Base-by-base conservation (phyloP, 1,140 invertebrate species). In the Drosophila pandora region DNA sequence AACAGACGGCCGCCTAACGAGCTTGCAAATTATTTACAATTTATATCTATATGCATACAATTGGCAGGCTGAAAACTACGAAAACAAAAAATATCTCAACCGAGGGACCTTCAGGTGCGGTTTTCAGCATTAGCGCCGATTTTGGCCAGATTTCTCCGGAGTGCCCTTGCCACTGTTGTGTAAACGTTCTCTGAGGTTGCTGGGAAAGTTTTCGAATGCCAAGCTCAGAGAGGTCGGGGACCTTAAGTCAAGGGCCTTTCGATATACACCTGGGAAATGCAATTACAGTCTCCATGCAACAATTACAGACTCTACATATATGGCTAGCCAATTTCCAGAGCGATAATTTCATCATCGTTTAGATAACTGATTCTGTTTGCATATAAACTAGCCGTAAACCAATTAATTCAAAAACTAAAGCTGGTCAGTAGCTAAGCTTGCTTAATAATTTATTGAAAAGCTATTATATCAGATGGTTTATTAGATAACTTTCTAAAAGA, bases 11-110 rank as follows among this genome's bases (percentile, higher is more conserved):
- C 28, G 39, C 39, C 17, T 22, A 30, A 68, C 50, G 28, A 55
- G 63, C 63, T 57, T 39, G 65, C 50, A 69, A 69, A 69, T 69
- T 56, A 69, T 57, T 69, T 69, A 69, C 65, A 69, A 69, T 69
- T 69, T 69, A 69, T 69, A 69, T 5, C 5, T 28, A 28, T 69
- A 69, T 69, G 50, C 65, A 69, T 28, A 47, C 62, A 63, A 63
- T 65, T 45, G 49, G 47, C 32, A 47, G 28, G 62, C 57, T 47
- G 58, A 37, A 37, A 67, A 68, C 37, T 68, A 55, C 34, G 10
- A 28, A 53, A 28, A 55, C 34, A 8, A 28, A 53, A 28, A 41
- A 39, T 28, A 23, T 52, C 55, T 45, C 39, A 21, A 25, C 28
- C 7, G 13, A 21, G 50, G 39, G 69, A 69, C 65, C 65, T 69